Conservation (phyloP, 2,797 vertebrate species). For the Poecilia velifera region DNA sequence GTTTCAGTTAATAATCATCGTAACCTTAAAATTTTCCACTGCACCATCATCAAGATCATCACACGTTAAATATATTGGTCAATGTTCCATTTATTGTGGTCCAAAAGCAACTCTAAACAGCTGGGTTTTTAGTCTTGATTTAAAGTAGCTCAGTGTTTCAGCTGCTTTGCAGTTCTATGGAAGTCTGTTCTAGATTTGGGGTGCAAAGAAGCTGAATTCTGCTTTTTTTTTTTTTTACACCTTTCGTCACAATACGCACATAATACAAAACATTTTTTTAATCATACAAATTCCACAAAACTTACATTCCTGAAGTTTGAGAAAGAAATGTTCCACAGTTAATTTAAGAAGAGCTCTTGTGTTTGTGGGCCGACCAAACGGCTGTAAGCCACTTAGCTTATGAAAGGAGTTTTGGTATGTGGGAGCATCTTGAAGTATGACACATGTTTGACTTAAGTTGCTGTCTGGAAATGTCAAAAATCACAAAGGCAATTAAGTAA, state of each 20-base stretch:
- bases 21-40: too few relatives aligned
- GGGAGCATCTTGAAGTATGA: conserved; percentile 40
- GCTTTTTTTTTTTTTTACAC: neutral
- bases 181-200: too few relatives aligned
- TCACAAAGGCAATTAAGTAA: conserved; percentile 54
- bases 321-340: neutral
- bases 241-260: neutral
- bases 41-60: too few relatives aligned
- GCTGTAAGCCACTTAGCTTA: conserved; percentile 14
- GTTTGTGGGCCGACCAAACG: neutral
- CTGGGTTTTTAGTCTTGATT: too few relatives aligned
- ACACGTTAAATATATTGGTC: too few relatives aligned
- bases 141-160: too few relatives aligned
- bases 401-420: conserved; percentile 25
- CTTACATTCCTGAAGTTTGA: neutral
- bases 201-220: too few relatives aligned
- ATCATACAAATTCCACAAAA: neutral
- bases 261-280: conserved; percentile 16
- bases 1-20: too few relatives aligned
- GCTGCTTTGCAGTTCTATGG: too few relatives aligned
- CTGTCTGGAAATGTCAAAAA: conserved; percentile 33
- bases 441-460: conserved; percentile 34
- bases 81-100: too few relatives aligned
- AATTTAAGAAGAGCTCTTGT: neutral
- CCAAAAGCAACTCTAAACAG: too few relatives aligned